Conservation (phyloP, 2,888 invertebrate species). For the Frankliniella fusca region DNA sequence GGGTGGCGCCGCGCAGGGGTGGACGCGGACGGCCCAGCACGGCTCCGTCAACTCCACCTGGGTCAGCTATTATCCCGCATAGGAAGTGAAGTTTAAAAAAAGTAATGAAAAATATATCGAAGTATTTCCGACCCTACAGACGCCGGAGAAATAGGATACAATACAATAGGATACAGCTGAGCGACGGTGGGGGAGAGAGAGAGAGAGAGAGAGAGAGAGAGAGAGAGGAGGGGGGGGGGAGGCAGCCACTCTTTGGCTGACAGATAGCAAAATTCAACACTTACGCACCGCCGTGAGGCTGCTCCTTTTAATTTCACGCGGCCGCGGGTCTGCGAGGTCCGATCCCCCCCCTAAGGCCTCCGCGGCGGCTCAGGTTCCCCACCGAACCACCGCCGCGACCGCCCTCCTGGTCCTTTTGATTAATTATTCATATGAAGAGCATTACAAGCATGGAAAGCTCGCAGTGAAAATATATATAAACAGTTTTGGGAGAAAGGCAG, state of each 20-base stretch:
- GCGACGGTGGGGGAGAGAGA: neutral
- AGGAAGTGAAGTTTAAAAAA: too few relatives aligned
- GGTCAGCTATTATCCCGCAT: too few relatives aligned
- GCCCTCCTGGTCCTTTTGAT: neutral
- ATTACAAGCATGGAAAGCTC: neutral
- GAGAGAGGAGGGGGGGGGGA: neutral
- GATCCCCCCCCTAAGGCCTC: too few relatives aligned
- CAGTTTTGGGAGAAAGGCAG: neutral
- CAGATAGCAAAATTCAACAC: neutral
- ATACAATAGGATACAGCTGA: too few relatives aligned
- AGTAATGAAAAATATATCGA: too few relatives aligned
- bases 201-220: neutral
- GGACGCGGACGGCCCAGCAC: too few relatives aligned
- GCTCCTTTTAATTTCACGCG: neutral
- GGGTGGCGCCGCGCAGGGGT: too few relatives aligned
- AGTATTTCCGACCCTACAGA: too few relatives aligned
- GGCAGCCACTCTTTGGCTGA: neutral
- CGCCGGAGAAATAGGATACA: too few relatives aligned
- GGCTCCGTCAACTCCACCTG: too few relatives aligned
- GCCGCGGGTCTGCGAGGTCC: too few relatives aligned
- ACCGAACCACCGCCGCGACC: neutral
- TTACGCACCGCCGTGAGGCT: neutral
- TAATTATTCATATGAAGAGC: constrained; percentile 20
- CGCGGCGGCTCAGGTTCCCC: too few relatives aligned
- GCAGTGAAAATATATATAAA: constrained; percentile 12